phyloP scores from a whole-genome alignment of 2,797 vertebrate species.

The Synaphobranchus kaupii region DNA sequence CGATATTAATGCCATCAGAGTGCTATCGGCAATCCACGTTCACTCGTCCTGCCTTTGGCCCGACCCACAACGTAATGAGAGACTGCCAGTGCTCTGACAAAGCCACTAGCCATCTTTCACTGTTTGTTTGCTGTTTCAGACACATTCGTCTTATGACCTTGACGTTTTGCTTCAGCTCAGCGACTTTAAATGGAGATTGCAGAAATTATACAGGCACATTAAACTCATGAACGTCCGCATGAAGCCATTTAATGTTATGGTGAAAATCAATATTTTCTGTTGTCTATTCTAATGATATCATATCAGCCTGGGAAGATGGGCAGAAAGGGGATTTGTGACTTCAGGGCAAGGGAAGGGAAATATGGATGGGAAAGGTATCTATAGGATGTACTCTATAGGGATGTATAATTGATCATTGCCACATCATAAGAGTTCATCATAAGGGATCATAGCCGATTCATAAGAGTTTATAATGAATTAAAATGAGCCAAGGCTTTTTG shows the following conservation, averaged over 20 bases:
- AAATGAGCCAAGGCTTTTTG: not conserved
- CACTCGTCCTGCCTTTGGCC: not conserved
- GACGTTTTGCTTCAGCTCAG: not conserved
- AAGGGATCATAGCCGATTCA: no score
- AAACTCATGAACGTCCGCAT: not conserved
- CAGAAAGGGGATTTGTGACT: not conserved
- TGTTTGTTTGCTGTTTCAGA: conserved; percentile 8
- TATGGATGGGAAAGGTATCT: not conserved
- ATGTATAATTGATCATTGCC: not conserved
- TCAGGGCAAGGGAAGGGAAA: not conserved
- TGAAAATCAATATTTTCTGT: not conserved
- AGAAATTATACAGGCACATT: conserved; percentile 3
- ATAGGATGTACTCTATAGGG: not conserved
- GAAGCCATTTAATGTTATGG: not conserved
- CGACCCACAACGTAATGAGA: not conserved
- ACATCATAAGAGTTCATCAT: no score
- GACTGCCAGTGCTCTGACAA: not conserved
- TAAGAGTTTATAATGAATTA: not conserved
- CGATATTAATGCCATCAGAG: conserved; percentile 13
- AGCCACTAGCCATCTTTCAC: not conserved
- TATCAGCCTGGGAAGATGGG: not conserved
- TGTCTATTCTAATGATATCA: not conserved
- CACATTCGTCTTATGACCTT: conserved; percentile 9
- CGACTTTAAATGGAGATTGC: not conserved
- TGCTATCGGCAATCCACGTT: not conserved